Evolutionary conservation across 2,113 vertebrate species (phyloP).

Genomic region (Ciconia maguari): DNA sequence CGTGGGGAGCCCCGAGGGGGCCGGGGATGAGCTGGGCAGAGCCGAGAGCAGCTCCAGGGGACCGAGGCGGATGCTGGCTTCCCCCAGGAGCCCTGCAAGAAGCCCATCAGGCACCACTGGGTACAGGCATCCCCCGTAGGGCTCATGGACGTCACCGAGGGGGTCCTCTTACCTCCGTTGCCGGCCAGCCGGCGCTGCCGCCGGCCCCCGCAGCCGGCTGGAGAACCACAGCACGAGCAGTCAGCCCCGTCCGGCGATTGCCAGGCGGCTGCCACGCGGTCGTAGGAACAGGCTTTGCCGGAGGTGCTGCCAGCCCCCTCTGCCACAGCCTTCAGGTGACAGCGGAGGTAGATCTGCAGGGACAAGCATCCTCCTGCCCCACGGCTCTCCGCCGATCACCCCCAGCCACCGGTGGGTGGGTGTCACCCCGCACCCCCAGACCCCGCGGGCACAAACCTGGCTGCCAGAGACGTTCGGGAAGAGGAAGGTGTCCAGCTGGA

Average conservation of each 20-base stretch:
- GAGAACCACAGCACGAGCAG: neutral
- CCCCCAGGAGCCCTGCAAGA: neutral
- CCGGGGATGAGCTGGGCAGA: neutral
- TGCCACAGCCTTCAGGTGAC: neutral
- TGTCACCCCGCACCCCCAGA: fast-evolving
- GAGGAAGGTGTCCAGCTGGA: constrained; percentile 14
- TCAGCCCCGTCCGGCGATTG: neutral
- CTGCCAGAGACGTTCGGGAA: neutral
- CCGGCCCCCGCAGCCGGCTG: neutral
- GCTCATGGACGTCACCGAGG: fast-evolving
- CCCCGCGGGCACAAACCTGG: neutral
- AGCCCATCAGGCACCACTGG: neutral
- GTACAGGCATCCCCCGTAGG: fast-evolving
- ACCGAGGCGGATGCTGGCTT: neutral
- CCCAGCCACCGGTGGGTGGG: no score
- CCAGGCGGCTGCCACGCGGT: neutral
- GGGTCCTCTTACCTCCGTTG: neutral
- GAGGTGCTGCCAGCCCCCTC: neutral
- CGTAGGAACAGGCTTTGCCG: neutral
- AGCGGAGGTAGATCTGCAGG: neutral
- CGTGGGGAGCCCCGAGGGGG: neutral
- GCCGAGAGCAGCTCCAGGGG: neutral
- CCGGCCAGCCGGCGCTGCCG: neutral
- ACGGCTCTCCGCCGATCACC: fast-evolving
- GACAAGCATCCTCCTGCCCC: neutral